phyloP scores from a whole-genome alignment of 2,113 vertebrate genomes.

The Oreochromis spilurus region DNA sequence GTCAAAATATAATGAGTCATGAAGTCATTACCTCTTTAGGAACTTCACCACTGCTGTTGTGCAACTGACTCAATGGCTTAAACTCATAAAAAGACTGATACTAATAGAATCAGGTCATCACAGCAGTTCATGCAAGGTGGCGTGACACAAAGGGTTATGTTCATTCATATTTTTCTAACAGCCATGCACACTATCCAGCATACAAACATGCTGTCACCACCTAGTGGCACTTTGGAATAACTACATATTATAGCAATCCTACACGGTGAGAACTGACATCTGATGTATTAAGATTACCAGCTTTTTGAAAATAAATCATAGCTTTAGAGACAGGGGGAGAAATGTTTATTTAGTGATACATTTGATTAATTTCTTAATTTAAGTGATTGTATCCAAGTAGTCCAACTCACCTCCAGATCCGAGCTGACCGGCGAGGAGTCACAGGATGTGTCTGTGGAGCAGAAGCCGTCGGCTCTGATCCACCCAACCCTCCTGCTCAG shows the following conservation, averaged over 20 bases:
- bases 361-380: neutral
- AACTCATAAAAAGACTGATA: neutral
- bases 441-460: conserved; percentile 65
- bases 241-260: neutral
- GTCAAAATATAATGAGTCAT: neutral
- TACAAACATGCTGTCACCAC: conserved; percentile 3
- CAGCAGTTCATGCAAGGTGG: neutral
- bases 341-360: fast-evolving
- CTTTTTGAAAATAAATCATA: neutral
- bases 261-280: neutral
- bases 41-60: neutral
- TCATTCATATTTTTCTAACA: neutral
- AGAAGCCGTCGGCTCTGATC: conserved; percentile 50
- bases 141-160: neutral
- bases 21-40: neutral
- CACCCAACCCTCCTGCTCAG: conserved; percentile 10
- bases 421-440: conserved; percentile 70
- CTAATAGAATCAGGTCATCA: neutral
- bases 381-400: neutral
- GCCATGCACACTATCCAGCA: neutral
- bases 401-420: conserved; percentile 76
- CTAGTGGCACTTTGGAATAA: conserved; percentile 21
- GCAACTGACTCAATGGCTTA: neutral
- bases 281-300: neutral
- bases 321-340: neutral